phyloP scores from a whole-genome alignment of 1,140 invertebrate species.

The Reticulitermes speratus region DNA sequence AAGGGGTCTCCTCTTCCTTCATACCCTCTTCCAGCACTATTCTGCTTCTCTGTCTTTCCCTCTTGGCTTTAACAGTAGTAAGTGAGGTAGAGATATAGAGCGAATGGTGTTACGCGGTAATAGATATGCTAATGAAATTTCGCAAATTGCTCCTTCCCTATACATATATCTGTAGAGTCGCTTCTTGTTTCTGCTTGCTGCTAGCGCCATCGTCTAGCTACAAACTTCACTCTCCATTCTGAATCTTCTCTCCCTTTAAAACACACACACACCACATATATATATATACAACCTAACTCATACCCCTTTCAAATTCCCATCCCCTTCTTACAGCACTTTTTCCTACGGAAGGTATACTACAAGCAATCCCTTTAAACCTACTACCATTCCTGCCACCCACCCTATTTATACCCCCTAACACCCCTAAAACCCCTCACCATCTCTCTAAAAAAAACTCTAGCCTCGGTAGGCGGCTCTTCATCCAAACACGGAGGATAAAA shows the following conservation, averaged over 20 bases:
- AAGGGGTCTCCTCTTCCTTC: constrained; percentile 20
- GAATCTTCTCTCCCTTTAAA: background rate
- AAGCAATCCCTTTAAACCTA: constrained; percentile 12
- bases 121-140: constrained; percentile 42
- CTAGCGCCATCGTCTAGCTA: background rate
- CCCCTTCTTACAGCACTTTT: background rate
- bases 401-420: background rate
- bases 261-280: background rate
- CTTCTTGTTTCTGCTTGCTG: background rate
- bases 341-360: background rate
- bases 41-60: background rate
- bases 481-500: constrained; percentile 15
- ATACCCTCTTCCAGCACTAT: background rate
- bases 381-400: background rate
- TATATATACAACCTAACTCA: background rate
- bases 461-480: background rate
- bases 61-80: background rate
- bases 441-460: background rate
- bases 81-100: background rate
- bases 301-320: constrained; percentile 14
- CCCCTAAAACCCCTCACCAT: constrained; percentile 1
- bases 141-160: constrained; percentile 38
- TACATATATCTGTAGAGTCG: constrained; percentile 2
- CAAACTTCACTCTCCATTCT: background rate
- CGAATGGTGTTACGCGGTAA: constrained; percentile 36